Base-by-base conservation (phyloP, 2,797 vertebrate species). In the Sciurus carolinensis region DNA sequence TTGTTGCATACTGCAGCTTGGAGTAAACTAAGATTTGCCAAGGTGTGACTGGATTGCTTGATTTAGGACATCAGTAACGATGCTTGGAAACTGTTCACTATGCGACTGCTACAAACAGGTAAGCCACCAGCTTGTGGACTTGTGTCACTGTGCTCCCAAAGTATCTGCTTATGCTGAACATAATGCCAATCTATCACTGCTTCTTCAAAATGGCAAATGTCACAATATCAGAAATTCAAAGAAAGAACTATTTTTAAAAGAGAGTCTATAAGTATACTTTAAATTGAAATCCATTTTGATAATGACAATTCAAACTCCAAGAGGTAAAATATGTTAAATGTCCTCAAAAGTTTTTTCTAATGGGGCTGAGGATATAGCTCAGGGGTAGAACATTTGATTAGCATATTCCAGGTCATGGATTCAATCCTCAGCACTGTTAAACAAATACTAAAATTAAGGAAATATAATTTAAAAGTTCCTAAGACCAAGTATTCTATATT, bases 261-360 rank as follows among this genome's bases (percentile, higher is more conserved):
- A 82, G 13, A 72, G 1, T 72, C 62, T 42, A 66, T 42, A 36
- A 47, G n/a, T 67, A 52, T 62, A 33, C n/a, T 94, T 96, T 18
- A 59, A 93, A 77, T 95, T n/a, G 75, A 26, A 88, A 81, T 71
- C 6, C 4, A 90, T 76, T 87, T 66, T 87, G 15, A 69, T 30
- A 85, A 33, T 80, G 17, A 93, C 62, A 85, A 69, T 64, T 71
- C n/a, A 90, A 87, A 87, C 7, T 44, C n/a, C 36, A 5, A 81
- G 4, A 13, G 71, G 30, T 47, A 75, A 73, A 84, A 47, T 44
- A 4, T 50, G 7, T 44, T 59, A 72, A 33, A 83, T 71, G 59
- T 20, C 4, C 28, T 81, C 22, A 57, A 87, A 87, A n/a, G 62
- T 90, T 67, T 62, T 62, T 83, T 10, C 73, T 50, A 81, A 64